Evolutionary conservation across 2,888 invertebrate species (phyloP), one percentile per base, ranked within the genome.

Genomic region (Lamellibrachia satsuma): DNA sequence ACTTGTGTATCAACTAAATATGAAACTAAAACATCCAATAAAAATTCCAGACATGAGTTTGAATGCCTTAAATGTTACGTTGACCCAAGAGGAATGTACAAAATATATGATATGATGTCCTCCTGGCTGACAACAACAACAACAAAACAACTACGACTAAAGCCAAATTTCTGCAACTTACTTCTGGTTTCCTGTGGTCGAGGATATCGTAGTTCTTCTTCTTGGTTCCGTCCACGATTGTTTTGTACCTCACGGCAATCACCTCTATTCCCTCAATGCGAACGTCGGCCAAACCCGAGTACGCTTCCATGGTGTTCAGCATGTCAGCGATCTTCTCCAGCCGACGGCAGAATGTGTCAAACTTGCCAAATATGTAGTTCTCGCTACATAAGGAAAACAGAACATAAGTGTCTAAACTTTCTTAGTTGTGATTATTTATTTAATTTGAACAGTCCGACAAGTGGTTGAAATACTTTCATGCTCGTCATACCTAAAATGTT

Each of bases 331-430:
- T 98, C 96, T 98, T 98, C 94, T 98, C 97, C 27, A 99, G 97
- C 60, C 99, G 97, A 94, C 98, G 98, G 96, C 99, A 99, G 96
- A 99, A 99, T 0, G 98, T 98, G 96, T 99, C 99, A 95, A 99
- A 99, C 97, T 99, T 98, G 90, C 99, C 99, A 96, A 99, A 99
- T 0, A 99, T 99, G 96, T 99, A 99, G 96, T 99, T 99, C 97
- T 99, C 99, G 2, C 99, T 99, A 94, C 52, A 94, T 94, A 75
- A 11, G n/a, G 75, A 75, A 75, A 15, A 75, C 22, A 75, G 15
- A 60, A 1, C 60, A 8, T 0, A 15, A 15, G 60, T 15, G 15
- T 60, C 22, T 15, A 15, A 60, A 60, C 4, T 15, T 60, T 2
- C 11, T 11, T 60, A 15, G 60, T 60, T 60, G 22, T 9, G 2